phyloP scores from a whole-genome alignment of 1,140 invertebrate genomes.

The Sycophaga agraensis region DNA sequence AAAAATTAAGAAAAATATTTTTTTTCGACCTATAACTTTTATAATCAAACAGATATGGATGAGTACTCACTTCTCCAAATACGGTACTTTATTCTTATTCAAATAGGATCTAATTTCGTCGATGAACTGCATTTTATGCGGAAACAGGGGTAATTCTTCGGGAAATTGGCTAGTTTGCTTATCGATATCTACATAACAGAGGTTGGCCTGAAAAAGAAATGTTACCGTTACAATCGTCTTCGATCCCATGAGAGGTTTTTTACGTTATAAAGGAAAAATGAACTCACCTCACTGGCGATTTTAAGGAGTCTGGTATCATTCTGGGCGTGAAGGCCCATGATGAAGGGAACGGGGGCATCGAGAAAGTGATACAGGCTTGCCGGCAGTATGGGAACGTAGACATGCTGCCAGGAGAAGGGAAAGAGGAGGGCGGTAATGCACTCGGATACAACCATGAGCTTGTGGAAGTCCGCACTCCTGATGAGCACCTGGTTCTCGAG shows the following conservation, averaged over 20 bases:
- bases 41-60: constrained; percentile 11
- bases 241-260: not conserved
- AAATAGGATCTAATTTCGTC: constrained; percentile 81
- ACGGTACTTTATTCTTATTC: constrained; percentile 70
- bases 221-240: not conserved
- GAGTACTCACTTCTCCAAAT: constrained; percentile 51
- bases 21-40: not conserved
- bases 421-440: constrained; percentile 86
- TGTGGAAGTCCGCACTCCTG: constrained; percentile 89
- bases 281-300: constrained; percentile 64
- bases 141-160: constrained; percentile 93
- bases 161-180: constrained; percentile 87
- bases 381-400: constrained; percentile 98
- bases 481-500: constrained; percentile 96
- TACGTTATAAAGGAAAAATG: not conserved
- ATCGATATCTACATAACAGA: constrained; percentile 97
- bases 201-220: constrained; percentile 66
- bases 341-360: constrained; percentile 97
- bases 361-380: constrained; percentile 94
- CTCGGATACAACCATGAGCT: constrained; percentile 96
- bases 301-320: constrained; percentile 62
- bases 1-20: too few relatives aligned
- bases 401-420: constrained; percentile 97
- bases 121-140: constrained; percentile 83
- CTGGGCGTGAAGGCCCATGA: constrained; percentile 85